Evolutionary conservation across 2,113 vertebrate species (phyloP).

Genomic region (Hirundichthys speculiger): DNA sequence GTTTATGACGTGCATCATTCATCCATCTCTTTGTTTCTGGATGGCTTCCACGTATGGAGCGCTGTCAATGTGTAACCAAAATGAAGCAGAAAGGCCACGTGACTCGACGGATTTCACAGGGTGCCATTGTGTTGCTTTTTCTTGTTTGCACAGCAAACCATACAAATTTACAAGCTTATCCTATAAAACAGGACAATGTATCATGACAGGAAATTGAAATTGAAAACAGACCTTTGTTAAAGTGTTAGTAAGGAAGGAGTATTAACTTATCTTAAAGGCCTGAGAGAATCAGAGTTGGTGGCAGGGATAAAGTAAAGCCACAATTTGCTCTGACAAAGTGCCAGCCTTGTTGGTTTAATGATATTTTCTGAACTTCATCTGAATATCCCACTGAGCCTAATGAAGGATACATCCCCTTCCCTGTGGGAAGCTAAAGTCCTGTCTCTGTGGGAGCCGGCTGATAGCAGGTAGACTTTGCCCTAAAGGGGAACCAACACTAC

Average conservation of each 20-base stretch:
- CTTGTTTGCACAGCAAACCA: neutral
- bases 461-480: constrained; percentile 77
- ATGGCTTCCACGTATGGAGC: constrained; percentile 7
- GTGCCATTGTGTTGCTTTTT: constrained; percentile 1
- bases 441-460: constrained; percentile 61
- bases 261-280: constrained; percentile 15
- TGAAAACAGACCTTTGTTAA: constrained; percentile 8
- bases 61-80: constrained; percentile 49
- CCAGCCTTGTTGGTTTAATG: constrained; percentile 30
- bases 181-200: neutral
- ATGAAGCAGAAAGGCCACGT: constrained; percentile 26
- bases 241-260: neutral
- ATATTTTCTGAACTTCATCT: constrained; percentile 53
- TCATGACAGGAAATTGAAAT: constrained; percentile 12
- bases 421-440: constrained; percentile 55
- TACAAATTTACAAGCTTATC: constrained; percentile 9
- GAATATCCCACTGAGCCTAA: constrained; percentile 56
- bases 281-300: constrained; percentile 9
- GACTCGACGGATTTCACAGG: constrained; percentile 9
- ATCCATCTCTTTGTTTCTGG: neutral
- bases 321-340: constrained; percentile 34
- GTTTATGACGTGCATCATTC: constrained; percentile 17
- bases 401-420: constrained; percentile 50
- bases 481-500: constrained; percentile 33
- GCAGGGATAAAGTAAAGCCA: constrained; percentile 19